Evolutionary conservation across 2,888 invertebrate species (phyloP), one percentile per base, ranked within the genome.

Genomic region (Graphium colonna): DNA sequence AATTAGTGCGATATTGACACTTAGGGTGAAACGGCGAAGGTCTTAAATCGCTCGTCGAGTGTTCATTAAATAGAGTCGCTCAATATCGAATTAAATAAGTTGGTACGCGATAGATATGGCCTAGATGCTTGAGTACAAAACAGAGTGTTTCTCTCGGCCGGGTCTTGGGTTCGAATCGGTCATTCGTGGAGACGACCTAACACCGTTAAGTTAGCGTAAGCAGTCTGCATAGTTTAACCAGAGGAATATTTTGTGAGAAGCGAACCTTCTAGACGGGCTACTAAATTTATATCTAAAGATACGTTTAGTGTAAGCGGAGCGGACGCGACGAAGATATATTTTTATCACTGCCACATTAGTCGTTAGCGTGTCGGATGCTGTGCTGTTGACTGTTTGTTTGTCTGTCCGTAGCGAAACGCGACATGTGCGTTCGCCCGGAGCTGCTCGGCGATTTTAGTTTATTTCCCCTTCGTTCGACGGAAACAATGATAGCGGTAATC

Each of bases 271-370:
- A 38, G 64, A 62, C 65, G 64, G 62, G 67, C 69, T 68, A 69
- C 70, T 70, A 70, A 78, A 79, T 77, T 36, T 79, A 75, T 78
- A 81, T 74, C 69, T 66, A 63, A 72, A 67, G 68, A 18, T 49
- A 36, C 42, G 15, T 51, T 31, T 60, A 54, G 33, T 51, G 33
- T 47, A 54, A 55, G 55, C 13, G 49, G 41, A 31, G 50, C 43
- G 52, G n/a, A 50, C 46, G 54, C 55, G 50, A 40, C 67, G 76
- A 73, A 65, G 66, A 73, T 83, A 83, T 85, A 82, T 84, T 84
- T 83, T 82, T 83, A 73, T 79, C 86, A 89, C 84, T 86, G 88
- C 86, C 87, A 79, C 78, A 64, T 72, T 81, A 82, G 74, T 75
- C 67, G 64, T 79, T 10, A 77, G 65, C 62, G 63, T 66, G 60